Base-by-base conservation (phyloP, 2,113 vertebrate genomes). In the Kryptolebias marmoratus region DNA sequence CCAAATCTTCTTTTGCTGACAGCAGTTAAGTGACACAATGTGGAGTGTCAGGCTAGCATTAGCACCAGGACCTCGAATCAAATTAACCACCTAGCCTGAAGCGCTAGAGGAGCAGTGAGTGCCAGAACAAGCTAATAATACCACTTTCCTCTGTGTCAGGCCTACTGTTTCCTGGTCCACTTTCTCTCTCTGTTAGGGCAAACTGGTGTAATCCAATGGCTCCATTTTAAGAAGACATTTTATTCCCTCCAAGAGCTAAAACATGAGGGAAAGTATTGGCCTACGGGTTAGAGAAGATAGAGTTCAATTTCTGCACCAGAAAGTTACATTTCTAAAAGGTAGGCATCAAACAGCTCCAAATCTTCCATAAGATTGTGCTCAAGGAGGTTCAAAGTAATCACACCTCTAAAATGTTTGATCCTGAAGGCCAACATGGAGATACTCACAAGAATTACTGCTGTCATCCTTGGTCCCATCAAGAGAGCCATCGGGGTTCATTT, bases 401-500 rank as follows among this genome's bases (percentile, higher is more conserved):
- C 22, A 72, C 12, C 36, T 49, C 22, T 50, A 32, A 27, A 72
- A 71, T 45, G 49, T 48, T 27, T 68, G 52, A 63, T 58, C 12
- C 27, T 61, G 32, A 67, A 63, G 61, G 28, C 64, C 48, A 64
- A 61, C 10, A 36, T 74, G 44, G 49, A 61, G 61, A 56, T 89
- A 94, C 93, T 95, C 75, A 95, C 98, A 98, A 91, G 98, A 98
- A 95, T 99, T 98, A 93, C 95, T 97, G 96, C 96, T 98, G 96
- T 99, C 98, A 94, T 99, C 98, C 95, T 99, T 98, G 93, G 97
- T 98, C 93, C 98, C 97, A 92, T 98, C 97, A 92, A 99, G 96
- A 97, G 96, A 96, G 95, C 98, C 98, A 98, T 99, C 97, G 75
- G 97, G 95, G 94, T 99, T 97, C 97, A 99, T 99, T 95, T 99